Evolutionary conservation across 2,113 vertebrate genomes (phyloP).

Genomic region (Anolis carolinensis): DNA sequence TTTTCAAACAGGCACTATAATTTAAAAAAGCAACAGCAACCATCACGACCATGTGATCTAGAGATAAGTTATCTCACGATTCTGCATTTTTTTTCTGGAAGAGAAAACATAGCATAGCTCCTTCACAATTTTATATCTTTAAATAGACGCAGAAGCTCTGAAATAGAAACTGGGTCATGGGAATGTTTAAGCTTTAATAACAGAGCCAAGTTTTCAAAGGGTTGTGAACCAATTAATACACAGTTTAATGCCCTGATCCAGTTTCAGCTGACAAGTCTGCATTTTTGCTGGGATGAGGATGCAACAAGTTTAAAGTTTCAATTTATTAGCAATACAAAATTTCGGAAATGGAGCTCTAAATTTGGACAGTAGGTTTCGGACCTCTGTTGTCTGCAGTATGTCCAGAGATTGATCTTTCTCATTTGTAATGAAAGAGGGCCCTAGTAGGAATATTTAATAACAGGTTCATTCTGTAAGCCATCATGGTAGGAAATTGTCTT

Average conservation of each 20-base stretch:
- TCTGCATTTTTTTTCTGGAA: slow-evolving; percentile 56
- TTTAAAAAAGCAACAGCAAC: neutral
- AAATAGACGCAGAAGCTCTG: slow-evolving; percentile 73
- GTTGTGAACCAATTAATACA: neutral
- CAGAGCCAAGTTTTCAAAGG: slow-evolving; percentile 38
- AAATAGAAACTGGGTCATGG: slow-evolving; percentile 76
- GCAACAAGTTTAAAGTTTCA: neutral
- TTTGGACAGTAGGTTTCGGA: neutral
- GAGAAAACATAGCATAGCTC: slow-evolving; percentile 34
- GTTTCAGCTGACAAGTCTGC: neutral
- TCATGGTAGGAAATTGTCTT: neutral
- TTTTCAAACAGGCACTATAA: slow-evolving; percentile 31
- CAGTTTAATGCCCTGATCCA: neutral
- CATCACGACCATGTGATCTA: slow-evolving; percentile 33
- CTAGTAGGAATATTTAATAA: neutral
- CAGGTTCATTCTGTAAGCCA: neutral
- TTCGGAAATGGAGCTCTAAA: neutral
- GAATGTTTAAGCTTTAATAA: slow-evolving; percentile 68
- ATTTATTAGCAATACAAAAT: neutral
- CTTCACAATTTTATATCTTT: slow-evolving; percentile 54
- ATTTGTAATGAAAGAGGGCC: neutral
- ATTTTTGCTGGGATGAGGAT: neutral
- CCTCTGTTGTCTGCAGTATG: neutral
- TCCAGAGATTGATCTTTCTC: neutral
- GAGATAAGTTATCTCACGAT: slow-evolving; percentile 12